Evolutionary conservation across 92 coral and sea anemone species (phyloP), one percentile per base, ranked within the genome.

Genomic region (Palythoa grandiflora): DNA sequence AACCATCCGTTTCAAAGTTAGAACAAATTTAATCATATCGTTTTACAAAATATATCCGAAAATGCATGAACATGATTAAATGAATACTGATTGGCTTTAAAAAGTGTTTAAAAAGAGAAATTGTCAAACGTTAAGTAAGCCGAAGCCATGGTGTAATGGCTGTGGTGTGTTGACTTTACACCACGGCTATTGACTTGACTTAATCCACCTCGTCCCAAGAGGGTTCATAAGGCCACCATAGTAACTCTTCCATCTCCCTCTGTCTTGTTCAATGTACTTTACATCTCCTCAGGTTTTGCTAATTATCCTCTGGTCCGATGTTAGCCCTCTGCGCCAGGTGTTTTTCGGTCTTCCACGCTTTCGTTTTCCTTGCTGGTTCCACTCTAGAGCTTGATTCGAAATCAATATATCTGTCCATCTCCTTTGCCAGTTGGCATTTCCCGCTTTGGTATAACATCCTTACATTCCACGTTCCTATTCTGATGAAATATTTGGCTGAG

Each of bases 351-450:
- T 28, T 28, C 28, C 28, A 39, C 78, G 10, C 54, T 73, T 73
- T 39, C 78, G 28, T 73, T 39, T 73, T 73, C 77, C 77, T 72
- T 72, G 77, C 17, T 0, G 77, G 52, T 40, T 72, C 52, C 77
- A 72, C 52, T 40, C 52, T 40, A 37, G 20, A 73, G 5, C 77
- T 40, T 73, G 77, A 5, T 40, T 73, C 52, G 77, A 37, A 3
- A 40, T 73, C 17, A 28, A 28, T 28, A 28, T 28, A 28, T 28
- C 28, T 28, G 28, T 28, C 28, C 28, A 28, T 28, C 28, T 28
- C 28, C 28, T 28, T 28, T 28, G 28, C 28, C 28, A 28, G 28
- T 28, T 28, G 3, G 13, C 60, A 53, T 53, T 53, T 53, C 60
- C 60, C 60, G 9, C 14, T 53, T 53, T 53, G 14, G 60, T 53